These are phyloP conservation scores for Prenolepis imparis DNA, from an alignment of 2,888 invertebrate genomes.

Conservation along the genomic window DNA sequence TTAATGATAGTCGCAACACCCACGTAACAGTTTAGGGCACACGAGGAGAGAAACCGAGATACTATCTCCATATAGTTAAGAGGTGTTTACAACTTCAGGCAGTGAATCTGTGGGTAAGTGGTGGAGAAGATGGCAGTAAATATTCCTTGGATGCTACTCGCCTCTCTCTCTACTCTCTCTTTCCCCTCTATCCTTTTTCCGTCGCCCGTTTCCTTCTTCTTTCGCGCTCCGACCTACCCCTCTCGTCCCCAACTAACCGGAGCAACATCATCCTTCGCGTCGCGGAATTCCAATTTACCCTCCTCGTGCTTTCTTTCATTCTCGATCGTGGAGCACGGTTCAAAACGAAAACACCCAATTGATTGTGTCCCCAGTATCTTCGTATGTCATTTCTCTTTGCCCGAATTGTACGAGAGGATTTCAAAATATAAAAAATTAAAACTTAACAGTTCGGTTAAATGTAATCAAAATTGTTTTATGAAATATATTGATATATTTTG, in stretches of 20 bases:
- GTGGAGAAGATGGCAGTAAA: constrained; percentile 86
- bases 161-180: constrained; percentile 56
- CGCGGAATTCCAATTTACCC: constrained; percentile 78
- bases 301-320: constrained; percentile 67
- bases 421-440: neutral
- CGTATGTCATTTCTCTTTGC: constrained; percentile 48
- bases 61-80: constrained; percentile 85
- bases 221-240: constrained; percentile 55
- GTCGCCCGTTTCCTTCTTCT: constrained; percentile 62
- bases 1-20: constrained; percentile 79
- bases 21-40: constrained; percentile 79
- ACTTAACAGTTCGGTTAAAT: neutral
- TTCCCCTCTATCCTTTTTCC: constrained; percentile 70
- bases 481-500: neutral
- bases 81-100: constrained; percentile 86
- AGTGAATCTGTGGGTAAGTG: constrained; percentile 86
- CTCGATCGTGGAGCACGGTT: constrained; percentile 77
- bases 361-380: constrained; percentile 74
- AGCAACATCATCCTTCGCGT: constrained; percentile 66
- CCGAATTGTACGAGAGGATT: constrained; percentile 23
- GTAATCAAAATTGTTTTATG: constrained; percentile 18
- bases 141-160: constrained; percentile 80
- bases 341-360: constrained; percentile 83
- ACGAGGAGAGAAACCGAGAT: constrained; percentile 81
- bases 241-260: constrained; percentile 76